phyloP scores from a whole-genome alignment of 2,888 invertebrate genomes.

The Adela reaumurella region DNA sequence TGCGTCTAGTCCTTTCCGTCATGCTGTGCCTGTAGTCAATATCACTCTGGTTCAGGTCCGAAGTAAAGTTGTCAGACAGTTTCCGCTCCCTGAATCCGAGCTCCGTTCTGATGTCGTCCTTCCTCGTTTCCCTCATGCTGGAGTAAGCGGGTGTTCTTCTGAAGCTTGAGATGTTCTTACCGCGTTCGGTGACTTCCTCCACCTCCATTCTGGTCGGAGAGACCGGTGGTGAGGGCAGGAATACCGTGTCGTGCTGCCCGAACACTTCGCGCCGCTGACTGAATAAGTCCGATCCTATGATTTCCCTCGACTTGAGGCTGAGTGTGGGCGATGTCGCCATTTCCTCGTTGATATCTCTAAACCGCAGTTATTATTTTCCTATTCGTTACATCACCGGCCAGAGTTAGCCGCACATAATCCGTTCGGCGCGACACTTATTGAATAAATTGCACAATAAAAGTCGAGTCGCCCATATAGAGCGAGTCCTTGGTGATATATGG shows the following conservation, averaged over 20 bases:
- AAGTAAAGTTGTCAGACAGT: constrained; percentile 46
- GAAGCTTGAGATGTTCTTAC: constrained; percentile 42
- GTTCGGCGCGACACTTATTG: constrained; percentile 46
- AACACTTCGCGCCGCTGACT: constrained; percentile 51
- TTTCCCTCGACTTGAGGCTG: constrained; percentile 47
- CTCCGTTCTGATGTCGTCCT: constrained; percentile 25
- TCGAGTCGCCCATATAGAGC: constrained; percentile 46
- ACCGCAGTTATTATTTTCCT: constrained; percentile 54
- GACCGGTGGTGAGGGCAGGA: constrained; percentile 36
- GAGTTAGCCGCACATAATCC: constrained; percentile 40
- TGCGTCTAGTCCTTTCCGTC: constrained; percentile 39
- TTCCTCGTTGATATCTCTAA: constrained; percentile 43
- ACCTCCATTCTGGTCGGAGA: constrained; percentile 28
- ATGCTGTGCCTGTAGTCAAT: constrained; percentile 42
- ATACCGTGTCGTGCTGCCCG: constrained; percentile 49
- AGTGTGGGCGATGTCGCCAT: constrained; percentile 48
- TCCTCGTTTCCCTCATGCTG: constrained; percentile 44
- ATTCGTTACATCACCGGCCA: constrained; percentile 17
- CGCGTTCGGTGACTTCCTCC: constrained; percentile 44
- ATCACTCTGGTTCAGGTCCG: constrained; percentile 42
- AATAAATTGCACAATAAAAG: constrained; percentile 48
- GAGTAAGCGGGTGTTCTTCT: constrained; percentile 40
- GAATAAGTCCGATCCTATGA: constrained; percentile 48
- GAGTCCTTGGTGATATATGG: constrained; percentile 47
- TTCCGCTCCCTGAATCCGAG: constrained; percentile 42